Percentiles rank a stretch among this genome's conserved stretches.
phyloP scores from a whole-genome alignment of 1,140 invertebrate genomes.

The Apis dorsata region DNA sequence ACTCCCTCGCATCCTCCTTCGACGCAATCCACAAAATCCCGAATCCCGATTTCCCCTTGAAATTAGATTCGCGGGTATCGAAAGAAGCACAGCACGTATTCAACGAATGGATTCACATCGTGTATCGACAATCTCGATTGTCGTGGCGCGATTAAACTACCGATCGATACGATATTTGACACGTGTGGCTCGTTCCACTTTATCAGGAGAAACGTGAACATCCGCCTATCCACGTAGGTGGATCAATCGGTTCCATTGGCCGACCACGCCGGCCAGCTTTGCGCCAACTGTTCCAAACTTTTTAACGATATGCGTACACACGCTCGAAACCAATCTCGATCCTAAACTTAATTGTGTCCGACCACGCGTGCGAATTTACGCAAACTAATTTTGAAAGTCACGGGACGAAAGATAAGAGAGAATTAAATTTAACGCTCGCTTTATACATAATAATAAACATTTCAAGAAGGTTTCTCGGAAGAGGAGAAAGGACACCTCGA shows the following conservation, averaged over 20 bases:
- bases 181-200: slow-evolving; percentile 14
- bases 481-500: background rate
- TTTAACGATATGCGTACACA: background rate
- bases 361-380: background rate
- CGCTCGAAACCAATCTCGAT: background rate
- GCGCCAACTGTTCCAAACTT: slow-evolving; percentile 15
- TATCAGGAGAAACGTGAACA: slow-evolving; percentile 36
- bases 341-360: background rate
- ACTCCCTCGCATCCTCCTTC: background rate
- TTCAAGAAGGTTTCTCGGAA: background rate
- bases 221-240: slow-evolving; percentile 21
- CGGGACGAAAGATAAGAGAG: background rate
- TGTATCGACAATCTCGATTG: background rate
- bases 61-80: background rate
- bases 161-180: slow-evolving; percentile 34
- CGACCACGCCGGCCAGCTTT: background rate
- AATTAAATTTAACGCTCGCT: background rate
- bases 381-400: slow-evolving; percentile 11
- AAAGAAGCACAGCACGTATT: background rate
- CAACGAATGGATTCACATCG: background rate
- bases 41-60: background rate
- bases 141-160: slow-evolving; percentile 13
- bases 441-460: too few relatives aligned
- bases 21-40: background rate
- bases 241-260: slow-evolving; percentile 32